Base-by-base conservation (phyloP, 2,888 invertebrate genomes). In the Erebia epiphron region DNA sequence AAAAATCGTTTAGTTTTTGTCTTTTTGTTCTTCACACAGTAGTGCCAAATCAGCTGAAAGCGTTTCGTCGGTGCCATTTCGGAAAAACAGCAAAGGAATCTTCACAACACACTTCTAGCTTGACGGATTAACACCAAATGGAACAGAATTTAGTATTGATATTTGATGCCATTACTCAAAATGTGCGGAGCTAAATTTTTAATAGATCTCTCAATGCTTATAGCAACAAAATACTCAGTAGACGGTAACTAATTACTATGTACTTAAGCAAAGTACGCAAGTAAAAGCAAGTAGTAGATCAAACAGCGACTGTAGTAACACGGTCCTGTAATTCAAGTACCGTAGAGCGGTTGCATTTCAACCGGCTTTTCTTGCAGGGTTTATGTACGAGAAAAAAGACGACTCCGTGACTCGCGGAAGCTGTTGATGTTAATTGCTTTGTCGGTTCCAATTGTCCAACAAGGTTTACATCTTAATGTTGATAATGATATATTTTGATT, bases 291-390 rank as follows among this genome's bases (percentile, higher is more conserved):
- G 41, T 43, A 43, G 43, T 52, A 13, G 14, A 65, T 56, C 54
- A 18, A 65, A 43, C 56, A 49, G 26, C 61, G 11, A 61, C 21
- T 62, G 61, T 18, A 61, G 58, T 41, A 60, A 61, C 61, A 18
- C 41, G 56, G 11, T 56, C 66, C 18, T 41, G 66, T 66, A 66
- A 66, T 56, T 18, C 66, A 66, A 66, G 66, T 56, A 54, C 13
- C 43, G 21, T 43, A 56, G 56, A 56, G 65, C 41, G 65, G 65
- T 43, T 56, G 18, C n/a, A 21, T 66, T 66, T 18, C 66, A 66
- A 66, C 66, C 66, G 66, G 66, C 41, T 56, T 66, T 46, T 56
- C 66, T 57, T 57, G 21, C 56, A 52, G 10, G 18, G 13, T 26
- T 26, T 57, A 26, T 57, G 56, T 57, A 13, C 13, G 18, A 5